Evolutionary conservation across 1,140 invertebrate species (phyloP).

Genomic region (Cotesia vestalis): DNA sequence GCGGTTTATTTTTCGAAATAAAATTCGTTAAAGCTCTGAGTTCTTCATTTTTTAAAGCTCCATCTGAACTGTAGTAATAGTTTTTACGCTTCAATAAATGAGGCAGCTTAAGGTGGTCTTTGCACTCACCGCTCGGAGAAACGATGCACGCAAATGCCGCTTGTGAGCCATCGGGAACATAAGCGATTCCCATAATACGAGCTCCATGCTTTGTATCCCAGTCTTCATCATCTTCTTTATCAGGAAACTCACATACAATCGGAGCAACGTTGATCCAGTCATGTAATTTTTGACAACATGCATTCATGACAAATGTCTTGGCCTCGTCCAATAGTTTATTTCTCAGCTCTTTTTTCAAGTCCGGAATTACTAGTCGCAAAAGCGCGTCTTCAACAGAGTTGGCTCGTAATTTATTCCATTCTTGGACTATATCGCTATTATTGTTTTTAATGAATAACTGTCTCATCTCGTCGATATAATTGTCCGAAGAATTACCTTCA

Average conservation of each 20-base stretch:
- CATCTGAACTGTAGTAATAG: too few relatives aligned
- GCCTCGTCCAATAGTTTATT: constrained; percentile 85
- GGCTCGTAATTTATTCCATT: constrained; percentile 92
- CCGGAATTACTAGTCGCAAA: constrained; percentile 88
- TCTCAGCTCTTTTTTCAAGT: constrained; percentile 87
- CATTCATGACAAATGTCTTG: constrained; percentile 87
- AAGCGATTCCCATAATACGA: constrained; percentile 72
- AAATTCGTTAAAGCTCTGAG: constrained; percentile 79
- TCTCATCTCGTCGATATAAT: constrained; percentile 91
- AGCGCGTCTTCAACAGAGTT: constrained; percentile 90
- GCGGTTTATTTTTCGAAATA: constrained; percentile 90
- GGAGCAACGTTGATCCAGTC: constrained; percentile 92
- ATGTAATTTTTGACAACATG: constrained; percentile 85
- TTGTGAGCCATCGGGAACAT: too few relatives aligned
- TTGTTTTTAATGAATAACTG: constrained; percentile 93
- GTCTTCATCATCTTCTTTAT: constrained; percentile 92
- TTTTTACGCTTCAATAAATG: constrained; percentile 59
- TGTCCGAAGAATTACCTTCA: constrained; percentile 76
- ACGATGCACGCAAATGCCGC: constrained; percentile 77
- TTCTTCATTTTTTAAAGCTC: too few relatives aligned
- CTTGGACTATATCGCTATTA: constrained; percentile 93
- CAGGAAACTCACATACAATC: constrained; percentile 79
- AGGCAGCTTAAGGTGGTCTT: constrained; percentile 81
- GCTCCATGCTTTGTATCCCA: constrained; percentile 89
- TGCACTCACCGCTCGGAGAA: constrained; percentile 77